These are phyloP conservation scores for Tenodera sinensis DNA, from an alignment of 2,888 invertebrate species.

Conservation along the genomic window DNA sequence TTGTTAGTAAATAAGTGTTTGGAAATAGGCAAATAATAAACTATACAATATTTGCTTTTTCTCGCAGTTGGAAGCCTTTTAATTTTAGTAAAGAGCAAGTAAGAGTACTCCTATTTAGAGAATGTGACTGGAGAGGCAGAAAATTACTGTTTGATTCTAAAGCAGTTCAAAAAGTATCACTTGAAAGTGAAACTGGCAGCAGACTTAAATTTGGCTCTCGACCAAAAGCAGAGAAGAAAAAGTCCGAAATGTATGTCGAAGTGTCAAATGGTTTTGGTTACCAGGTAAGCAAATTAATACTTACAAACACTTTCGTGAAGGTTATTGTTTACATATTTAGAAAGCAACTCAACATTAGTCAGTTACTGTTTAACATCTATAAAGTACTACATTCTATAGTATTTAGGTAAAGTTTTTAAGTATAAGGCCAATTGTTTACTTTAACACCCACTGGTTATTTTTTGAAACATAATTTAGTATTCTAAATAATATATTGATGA, in stretches of 20 bases:
- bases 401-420: no score
- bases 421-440: no score
- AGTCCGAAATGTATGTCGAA: constrained; percentile 50
- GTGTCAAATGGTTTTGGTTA: constrained; percentile 61
- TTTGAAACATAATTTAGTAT: no score
- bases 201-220: constrained; percentile 23
- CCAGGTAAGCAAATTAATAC: constrained; percentile 50
- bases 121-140: constrained; percentile 79
- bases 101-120: constrained; percentile 76
- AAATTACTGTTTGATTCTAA: constrained; percentile 81
- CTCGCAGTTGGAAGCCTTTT: constrained; percentile 54
- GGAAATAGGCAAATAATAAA: neutral
- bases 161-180: constrained; percentile 58
- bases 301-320: constrained; percentile 16
- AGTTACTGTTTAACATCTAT: no score
- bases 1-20: neutral
- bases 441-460: no score
- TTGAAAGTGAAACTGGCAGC: constrained; percentile 36
- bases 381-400: no score
- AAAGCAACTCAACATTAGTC: neutral
- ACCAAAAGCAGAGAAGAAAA: constrained; percentile 22
- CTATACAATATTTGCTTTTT: neutral
- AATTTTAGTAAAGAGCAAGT: constrained; percentile 62
- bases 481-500: no score
- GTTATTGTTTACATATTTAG: neutral